Conservation (phyloP, 2,113 vertebrate species). For the Entelurus aequoreus region DNA sequence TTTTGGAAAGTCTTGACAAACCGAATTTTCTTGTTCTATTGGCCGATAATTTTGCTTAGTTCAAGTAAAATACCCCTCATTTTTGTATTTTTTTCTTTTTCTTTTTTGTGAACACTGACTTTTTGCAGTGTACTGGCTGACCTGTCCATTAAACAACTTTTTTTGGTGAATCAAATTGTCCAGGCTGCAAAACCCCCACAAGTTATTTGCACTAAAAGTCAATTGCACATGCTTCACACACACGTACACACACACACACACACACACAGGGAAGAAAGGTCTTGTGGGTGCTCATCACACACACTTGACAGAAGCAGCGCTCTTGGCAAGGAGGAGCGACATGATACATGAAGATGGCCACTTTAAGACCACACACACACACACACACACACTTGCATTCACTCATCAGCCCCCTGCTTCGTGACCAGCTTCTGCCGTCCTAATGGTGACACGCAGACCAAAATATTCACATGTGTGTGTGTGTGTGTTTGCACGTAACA, state of each 20-base stretch:
- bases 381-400: slow-evolving; percentile 20
- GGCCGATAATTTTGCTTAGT: no score
- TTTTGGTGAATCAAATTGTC: no score
- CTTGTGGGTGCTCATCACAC: slow-evolving; percentile 61
- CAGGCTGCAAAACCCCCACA: no score
- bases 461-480: slow-evolving; percentile 66
- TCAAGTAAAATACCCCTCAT: no score
- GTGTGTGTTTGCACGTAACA: slow-evolving; percentile 4
- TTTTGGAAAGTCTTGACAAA: no score
- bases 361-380: slow-evolving; percentile 36
- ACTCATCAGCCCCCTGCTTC: slow-evolving; percentile 60
- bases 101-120: no score
- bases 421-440: slow-evolving; percentile 52
- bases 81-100: no score
- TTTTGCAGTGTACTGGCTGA: no score
- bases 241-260: slow-evolving; percentile 20
- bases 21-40: no score
- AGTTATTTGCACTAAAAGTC: neutral
- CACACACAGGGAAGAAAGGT: slow-evolving; percentile 31
- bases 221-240: neutral
- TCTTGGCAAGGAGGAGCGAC: slow-evolving; percentile 56
- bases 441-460: slow-evolving; percentile 65
- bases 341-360: slow-evolving; percentile 66
- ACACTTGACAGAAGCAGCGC: slow-evolving; percentile 67
- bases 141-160: neutral